Evolutionary conservation across 53 echinoderm and acorn worm genomes (phyloP), one percentile per base, ranked within the genome.

Genomic region (Holothuria scabra): DNA sequence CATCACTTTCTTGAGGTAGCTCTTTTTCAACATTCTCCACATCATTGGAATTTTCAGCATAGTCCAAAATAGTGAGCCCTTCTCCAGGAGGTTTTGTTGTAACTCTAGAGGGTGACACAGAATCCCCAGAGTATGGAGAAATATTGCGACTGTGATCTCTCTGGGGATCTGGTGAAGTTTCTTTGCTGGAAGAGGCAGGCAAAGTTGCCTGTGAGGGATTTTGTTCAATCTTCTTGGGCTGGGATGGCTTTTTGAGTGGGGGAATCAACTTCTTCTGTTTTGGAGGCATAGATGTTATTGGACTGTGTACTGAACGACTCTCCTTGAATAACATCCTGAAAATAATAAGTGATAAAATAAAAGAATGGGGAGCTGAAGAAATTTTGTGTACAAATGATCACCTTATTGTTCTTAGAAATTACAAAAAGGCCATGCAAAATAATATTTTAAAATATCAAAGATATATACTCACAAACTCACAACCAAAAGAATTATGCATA

Each of bases 311-410:
- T 16, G 67, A 85, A 37, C 91, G 85, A 18, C 90, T 85, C 68
- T 93, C 96, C 70, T 95, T 95, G 48, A 91, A 96, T 6, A 93
- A 91, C 35, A 86, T 87, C 86, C 93, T 93, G 84, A 4, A 67
- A 74, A 46, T 28, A 44, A 30, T 8, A 41, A 41, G 10, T 10
- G 8, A 35, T 41, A 41, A 8, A 41, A 41, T 41, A 28, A 11
- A 65, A 84, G 56, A 13, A 80, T 59, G 22, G 33, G 21, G 22
- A 84, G 23, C n/a, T 22, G 21, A 12, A 71, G 21, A 3, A 25
- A 37, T 31, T 31, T 71, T 11, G 6, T 21, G 14, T 61, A 6
- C 25, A 55, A 61, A n/a, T n/a, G 16, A 26, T 80, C 16, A 23
- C 33, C 28, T 60, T 28, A 7, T 5, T 28, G 28, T 26, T 10